Evolutionary conservation across 1,140 invertebrate species (phyloP), one percentile per base, ranked within the genome.

Genomic region (Cryptotermes secundus): DNA sequence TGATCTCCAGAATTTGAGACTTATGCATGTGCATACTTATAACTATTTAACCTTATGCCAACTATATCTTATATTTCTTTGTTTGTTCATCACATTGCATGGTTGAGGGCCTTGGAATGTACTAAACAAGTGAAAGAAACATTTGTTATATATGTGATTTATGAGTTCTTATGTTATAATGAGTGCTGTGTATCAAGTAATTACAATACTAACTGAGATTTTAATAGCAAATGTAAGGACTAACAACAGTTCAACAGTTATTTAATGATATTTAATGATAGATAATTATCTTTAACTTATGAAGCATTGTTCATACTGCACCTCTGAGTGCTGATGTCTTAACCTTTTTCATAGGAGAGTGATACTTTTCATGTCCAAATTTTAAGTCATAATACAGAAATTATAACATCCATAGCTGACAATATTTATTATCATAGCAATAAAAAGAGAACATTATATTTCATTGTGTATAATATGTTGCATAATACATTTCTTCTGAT

Each of bases 361-460:
- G 31, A 80, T 19, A 34, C 22, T 36, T 14, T 14, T 9, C 4
- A 80, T 36, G 35, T 34, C 16, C 16, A 26, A 34, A 34, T 80
- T 80, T 4, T 34, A 80, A 34, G 31, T 36, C 10, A 79, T n/a
- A 79, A 7, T 26, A 79, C 65, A 7, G 3, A n/a, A 79, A 79
- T 79, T 7, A 80, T 80, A 36, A 80, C 31, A 34, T 80, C 10
- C 79, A 80, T 36, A 34, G 31, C n/a, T n/a, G 35, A 34, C 79
- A 80, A 80, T 34, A 80, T 80, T 34, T 34, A 80, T 34, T 80
- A 80, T 34, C 31, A 80, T 36, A 80, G 35, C 35, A 80, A 80
- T 80, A 80, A 34, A 80, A 34, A 80, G 7, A 80, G n/a, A 26
- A 79, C 3, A 80, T 36, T 4, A 80, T 80, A 80, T 80, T 80